These are phyloP conservation scores for Oreotrochilus melanogaster DNA, from an alignment of 2,113 vertebrate species.

Conservation along the genomic window DNA sequence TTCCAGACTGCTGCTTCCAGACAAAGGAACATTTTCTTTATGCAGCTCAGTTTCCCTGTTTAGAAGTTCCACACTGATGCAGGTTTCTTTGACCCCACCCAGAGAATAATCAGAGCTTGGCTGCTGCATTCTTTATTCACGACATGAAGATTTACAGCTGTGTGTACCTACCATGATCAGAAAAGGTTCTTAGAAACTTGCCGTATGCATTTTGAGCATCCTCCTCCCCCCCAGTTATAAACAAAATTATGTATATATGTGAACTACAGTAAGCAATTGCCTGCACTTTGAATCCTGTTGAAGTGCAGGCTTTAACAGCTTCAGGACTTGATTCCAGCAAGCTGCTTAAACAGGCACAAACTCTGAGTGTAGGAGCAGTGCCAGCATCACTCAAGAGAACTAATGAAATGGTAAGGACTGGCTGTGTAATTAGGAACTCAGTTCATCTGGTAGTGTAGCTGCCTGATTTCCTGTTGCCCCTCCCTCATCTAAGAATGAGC, in stretches of 20 bases:
- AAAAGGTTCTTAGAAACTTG: background rate
- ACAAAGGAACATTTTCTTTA: background rate
- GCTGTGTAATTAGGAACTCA: background rate
- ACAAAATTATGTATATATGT: background rate
- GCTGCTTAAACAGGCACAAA: background rate
- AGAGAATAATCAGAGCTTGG: background rate
- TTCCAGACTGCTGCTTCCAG: background rate
- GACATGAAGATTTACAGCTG: background rate
- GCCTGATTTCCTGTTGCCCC: background rate
- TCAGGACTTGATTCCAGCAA: background rate
- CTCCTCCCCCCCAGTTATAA: background rate
- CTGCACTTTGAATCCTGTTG: background rate
- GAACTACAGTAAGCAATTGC: background rate
- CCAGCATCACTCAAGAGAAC: background rate
- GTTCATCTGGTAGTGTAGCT: background rate
- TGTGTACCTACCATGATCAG: background rate
- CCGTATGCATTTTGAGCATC: background rate
- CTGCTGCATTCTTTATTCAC: constrained; percentile 43
- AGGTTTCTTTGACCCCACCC: background rate
- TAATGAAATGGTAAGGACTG: background rate
- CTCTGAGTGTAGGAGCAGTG: background rate
- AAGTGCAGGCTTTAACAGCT: background rate
- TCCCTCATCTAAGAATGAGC: background rate
- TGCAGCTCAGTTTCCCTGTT: background rate
- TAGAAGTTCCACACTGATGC: background rate